Evolutionary conservation across 2,888 invertebrate genomes (phyloP).

Genomic region (Aproaerema taeniolella): DNA sequence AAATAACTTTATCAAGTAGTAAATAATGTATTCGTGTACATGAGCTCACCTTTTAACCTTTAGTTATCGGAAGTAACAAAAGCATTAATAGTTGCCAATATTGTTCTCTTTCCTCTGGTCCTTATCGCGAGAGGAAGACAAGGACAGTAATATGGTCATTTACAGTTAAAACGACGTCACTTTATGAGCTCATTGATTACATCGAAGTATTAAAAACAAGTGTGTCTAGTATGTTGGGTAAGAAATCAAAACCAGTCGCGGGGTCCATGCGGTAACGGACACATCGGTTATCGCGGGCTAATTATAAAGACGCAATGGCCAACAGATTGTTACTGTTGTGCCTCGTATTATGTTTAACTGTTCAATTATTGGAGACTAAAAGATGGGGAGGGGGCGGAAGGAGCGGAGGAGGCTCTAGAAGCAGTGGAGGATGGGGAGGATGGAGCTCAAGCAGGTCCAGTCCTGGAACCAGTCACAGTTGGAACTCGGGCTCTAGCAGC

Average conservation of each 20-base stretch:
- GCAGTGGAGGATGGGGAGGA: conserved; percentile 6
- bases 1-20: too few species aligned
- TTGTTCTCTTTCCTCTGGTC: too few species aligned
- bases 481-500: conserved; percentile 1
- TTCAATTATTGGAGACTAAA: conserved; percentile 36
- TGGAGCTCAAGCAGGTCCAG: conserved; percentile 1
- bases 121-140: neutral
- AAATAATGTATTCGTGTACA: too few species aligned
- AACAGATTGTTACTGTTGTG: conserved; percentile 48
- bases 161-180: neutral
- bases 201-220: neutral
- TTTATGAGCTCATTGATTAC: neutral
- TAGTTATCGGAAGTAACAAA: too few species aligned
- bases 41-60: too few species aligned
- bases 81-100: too few species aligned
- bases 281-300: conserved; percentile 13
- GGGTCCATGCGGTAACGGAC: neutral
- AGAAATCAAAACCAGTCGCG: neutral
- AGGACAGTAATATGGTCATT: neutral
- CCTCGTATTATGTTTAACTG: conserved; percentile 40
- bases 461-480: neutral
- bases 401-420: conserved; percentile 12
- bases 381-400: conserved; percentile 25
- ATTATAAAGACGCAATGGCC: too few species aligned
- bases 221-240: too few species aligned